Evolutionary conservation across 2,888 invertebrate genomes (phyloP).

Genomic region (Plagiodera versicolora): DNA sequence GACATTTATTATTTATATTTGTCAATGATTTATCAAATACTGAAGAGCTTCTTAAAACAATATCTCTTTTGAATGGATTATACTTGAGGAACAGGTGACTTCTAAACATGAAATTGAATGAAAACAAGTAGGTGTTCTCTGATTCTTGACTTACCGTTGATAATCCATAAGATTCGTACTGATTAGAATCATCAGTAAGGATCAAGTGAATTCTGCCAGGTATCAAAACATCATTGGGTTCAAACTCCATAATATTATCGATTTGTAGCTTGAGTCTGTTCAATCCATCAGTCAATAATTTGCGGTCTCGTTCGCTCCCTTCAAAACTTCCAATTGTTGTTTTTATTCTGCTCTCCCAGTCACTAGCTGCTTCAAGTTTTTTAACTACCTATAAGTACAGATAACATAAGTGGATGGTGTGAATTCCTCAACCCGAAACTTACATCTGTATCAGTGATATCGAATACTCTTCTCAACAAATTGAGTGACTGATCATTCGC

Average conservation of each 20-base stretch:
- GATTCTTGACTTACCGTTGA: slow-evolving; percentile 40
- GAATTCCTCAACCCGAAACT: slow-evolving; percentile 9
- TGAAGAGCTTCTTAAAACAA: no score
- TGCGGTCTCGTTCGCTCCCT: slow-evolving; percentile 34
- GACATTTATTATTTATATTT: no score
- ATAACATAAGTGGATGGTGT: neutral
- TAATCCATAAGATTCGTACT: slow-evolving; percentile 50
- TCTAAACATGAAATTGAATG: neutral
- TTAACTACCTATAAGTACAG: slow-evolving; percentile 38
- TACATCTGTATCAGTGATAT: slow-evolving; percentile 52
- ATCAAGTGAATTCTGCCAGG: slow-evolving; percentile 46
- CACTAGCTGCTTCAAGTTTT: slow-evolving; percentile 36
- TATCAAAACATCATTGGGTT: slow-evolving; percentile 41
- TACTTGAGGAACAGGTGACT: no score
- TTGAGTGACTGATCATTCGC: slow-evolving; percentile 56
- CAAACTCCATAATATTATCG: slow-evolving; percentile 37
- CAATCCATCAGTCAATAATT: slow-evolving; percentile 38
- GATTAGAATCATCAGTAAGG: slow-evolving; percentile 47
- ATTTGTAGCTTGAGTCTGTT: slow-evolving; percentile 41
- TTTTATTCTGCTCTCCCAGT: slow-evolving; percentile 43
- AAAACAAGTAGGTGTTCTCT: neutral
- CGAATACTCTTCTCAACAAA: slow-evolving; percentile 61
- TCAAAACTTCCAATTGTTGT: slow-evolving; percentile 38
- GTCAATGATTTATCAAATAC: no score
- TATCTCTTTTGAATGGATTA: no score